phyloP scores from a whole-genome alignment of 1,140 invertebrate species.

The Drosophila carrolli region DNA sequence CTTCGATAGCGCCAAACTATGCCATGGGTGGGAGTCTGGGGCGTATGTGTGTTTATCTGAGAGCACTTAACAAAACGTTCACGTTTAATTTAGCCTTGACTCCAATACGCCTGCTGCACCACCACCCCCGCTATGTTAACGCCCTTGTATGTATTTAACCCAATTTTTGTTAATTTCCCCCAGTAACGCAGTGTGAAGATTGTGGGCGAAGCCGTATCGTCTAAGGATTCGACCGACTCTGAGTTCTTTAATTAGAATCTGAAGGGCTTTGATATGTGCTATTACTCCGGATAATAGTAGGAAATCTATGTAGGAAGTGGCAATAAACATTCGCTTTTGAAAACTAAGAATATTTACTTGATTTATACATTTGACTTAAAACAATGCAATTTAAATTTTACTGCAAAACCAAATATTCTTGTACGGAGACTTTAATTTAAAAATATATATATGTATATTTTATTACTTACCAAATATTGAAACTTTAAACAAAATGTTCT shows the following conservation, averaged over 20 bases:
- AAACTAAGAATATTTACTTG: not conserved
- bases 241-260: conserved; percentile 30
- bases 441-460: too few species aligned
- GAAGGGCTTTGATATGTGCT: conserved; percentile 4
- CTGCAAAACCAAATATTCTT: too few species aligned
- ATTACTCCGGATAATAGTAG: not conserved
- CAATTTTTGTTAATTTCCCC: conserved; percentile 69
- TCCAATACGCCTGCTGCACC: conserved; percentile 42
- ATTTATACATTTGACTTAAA: not conserved
- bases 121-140: conserved; percentile 5
- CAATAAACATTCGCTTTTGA: not conserved
- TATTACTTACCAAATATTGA: too few species aligned
- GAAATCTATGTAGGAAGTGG: not conserved
- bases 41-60: conserved; percentile 13
- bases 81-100: conserved; percentile 64
- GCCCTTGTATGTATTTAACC: conserved; percentile 58
- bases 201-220: conserved; percentile 27
- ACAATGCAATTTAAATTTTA: too few species aligned
- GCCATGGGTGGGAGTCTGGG: conserved; percentile 27
- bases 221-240: conserved; percentile 18
- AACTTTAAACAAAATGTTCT: too few species aligned
- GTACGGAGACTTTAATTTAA: too few species aligned
- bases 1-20: conserved; percentile 55
- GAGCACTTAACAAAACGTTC: conserved; percentile 61
- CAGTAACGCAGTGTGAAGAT: conserved; percentile 36